phyloP scores from a whole-genome alignment of 1,140 invertebrate species.

The Caenorhabditis briggsae region DNA sequence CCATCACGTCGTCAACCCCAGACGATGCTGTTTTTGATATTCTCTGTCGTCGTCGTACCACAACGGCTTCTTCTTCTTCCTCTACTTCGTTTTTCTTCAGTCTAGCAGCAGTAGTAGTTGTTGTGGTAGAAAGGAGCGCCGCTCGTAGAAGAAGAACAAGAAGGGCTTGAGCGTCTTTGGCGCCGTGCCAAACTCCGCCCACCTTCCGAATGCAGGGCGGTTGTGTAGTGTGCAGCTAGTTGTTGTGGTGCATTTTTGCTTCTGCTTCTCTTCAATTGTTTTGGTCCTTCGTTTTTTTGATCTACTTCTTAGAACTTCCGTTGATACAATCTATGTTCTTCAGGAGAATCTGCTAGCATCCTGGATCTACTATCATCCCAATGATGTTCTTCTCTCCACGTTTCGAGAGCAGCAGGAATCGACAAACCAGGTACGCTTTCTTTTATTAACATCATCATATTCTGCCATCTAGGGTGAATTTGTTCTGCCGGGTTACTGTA shows the following conservation, averaged over 20 bases:
- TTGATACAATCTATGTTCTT: not conserved
- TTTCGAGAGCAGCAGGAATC: not conserved
- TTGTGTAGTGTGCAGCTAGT: constrained; percentile 29
- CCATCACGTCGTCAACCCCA: not conserved
- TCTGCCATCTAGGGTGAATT: too few species aligned
- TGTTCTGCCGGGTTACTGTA: not conserved
- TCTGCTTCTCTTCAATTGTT: not conserved
- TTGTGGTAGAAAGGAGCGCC: not conserved
- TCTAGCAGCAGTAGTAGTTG: not conserved
- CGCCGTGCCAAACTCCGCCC: constrained; percentile 51
- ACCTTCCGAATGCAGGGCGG: not conserved
- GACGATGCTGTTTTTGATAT: constrained; percentile 20
- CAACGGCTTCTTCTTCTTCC: not conserved
- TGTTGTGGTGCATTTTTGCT: constrained; percentile 14
- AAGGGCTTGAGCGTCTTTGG: not conserved
- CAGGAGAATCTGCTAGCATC: too few species aligned
- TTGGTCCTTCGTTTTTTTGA: not conserved
- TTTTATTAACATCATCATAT: too few species aligned
- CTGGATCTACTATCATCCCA: not conserved
- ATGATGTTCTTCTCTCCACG: not conserved
- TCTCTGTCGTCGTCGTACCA: not conserved
- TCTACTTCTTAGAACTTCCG: not conserved
- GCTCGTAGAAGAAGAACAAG: constrained; percentile 23
- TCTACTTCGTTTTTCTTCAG: not conserved
- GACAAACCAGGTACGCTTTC: too few species aligned